phyloP scores from a whole-genome alignment of 1,140 invertebrate species.

The Drosophila eugracilis region DNA sequence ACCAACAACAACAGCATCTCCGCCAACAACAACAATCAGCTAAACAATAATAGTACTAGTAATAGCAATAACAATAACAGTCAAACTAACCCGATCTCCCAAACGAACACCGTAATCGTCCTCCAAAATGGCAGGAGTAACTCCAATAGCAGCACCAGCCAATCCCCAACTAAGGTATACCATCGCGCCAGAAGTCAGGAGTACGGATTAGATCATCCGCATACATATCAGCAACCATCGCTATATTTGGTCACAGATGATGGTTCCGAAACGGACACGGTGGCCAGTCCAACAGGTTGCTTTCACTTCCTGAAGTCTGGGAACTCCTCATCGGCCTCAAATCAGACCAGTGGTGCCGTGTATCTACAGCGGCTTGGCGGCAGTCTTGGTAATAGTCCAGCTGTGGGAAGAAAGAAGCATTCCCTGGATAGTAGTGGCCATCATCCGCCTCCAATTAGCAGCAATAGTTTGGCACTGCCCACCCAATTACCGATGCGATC shows the following conservation, averaged over 20 bases:
- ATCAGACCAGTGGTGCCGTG: conserved; percentile 15
- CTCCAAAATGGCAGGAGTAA: conserved; percentile 28
- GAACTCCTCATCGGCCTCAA: not conserved
- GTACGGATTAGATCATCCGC: conserved; percentile 52
- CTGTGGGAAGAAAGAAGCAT: conserved; percentile 73
- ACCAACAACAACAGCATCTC: conserved; percentile 17
- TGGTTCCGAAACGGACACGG: conserved; percentile 60
- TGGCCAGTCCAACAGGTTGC: conserved; percentile 66
- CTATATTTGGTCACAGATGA: conserved; percentile 46
- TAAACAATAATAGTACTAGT: conserved; percentile 27
- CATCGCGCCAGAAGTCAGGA: conserved; percentile 70
- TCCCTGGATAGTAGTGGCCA: conserved; percentile 69
- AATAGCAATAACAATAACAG: conserved; percentile 49
- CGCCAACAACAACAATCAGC: conserved; percentile 34
- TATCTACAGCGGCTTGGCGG: conserved; percentile 49
- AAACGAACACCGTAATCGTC: conserved; percentile 34
- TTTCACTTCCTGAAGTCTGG: conserved; percentile 63
- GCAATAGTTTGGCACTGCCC: conserved; percentile 3
- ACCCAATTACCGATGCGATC: conserved; percentile 9
- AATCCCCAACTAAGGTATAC: conserved; percentile 25
- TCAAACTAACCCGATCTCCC: conserved; percentile 46
- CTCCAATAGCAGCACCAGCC: conserved; percentile 25
- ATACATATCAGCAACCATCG: conserved; percentile 11
- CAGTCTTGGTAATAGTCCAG: conserved; percentile 79
- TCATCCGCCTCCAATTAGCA: conserved; percentile 11